A percentile compares a stretch with the other conserved stretches of the same genome.
Conservation (phyloP, 2,113 vertebrate species). For the Pipra filicauda region DNA sequence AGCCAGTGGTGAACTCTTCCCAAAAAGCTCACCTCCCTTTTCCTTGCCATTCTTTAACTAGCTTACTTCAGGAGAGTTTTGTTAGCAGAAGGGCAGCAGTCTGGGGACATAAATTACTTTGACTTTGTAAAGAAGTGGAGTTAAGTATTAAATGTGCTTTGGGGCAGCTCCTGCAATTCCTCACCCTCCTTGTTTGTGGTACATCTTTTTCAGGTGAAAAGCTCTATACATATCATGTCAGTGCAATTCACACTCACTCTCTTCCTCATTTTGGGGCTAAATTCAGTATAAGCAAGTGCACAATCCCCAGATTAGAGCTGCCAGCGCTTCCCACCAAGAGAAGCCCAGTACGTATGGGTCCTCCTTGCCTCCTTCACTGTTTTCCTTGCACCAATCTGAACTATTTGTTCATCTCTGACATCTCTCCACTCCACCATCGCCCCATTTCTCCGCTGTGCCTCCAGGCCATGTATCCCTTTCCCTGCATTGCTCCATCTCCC, state of each 20-base stretch:
- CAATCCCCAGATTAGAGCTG: not conserved
- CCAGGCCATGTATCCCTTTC: not conserved
- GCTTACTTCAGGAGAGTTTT: not conserved
- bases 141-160: constrained; percentile 20
- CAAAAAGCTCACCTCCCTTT: not conserved
- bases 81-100: not conserved
- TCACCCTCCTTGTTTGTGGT: not conserved
- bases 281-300: not conserved
- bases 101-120: not conserved
- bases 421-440: not conserved
- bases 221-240: not conserved
- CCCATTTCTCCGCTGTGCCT: not conserved
- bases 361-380: not conserved
- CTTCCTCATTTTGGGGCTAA: not conserved
- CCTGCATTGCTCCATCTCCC: not conserved
- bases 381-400: not conserved
- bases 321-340: not conserved
- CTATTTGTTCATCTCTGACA: not conserved
- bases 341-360: not conserved
- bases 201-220: not conserved
- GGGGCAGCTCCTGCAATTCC: not conserved
- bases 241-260: not conserved
- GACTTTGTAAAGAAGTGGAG: not conserved
- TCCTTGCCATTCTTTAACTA: not conserved
- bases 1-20: not conserved